These are phyloP conservation scores for Drosophila arawakana DNA, from an alignment of 1,140 invertebrate species.

Conservation along the genomic window DNA sequence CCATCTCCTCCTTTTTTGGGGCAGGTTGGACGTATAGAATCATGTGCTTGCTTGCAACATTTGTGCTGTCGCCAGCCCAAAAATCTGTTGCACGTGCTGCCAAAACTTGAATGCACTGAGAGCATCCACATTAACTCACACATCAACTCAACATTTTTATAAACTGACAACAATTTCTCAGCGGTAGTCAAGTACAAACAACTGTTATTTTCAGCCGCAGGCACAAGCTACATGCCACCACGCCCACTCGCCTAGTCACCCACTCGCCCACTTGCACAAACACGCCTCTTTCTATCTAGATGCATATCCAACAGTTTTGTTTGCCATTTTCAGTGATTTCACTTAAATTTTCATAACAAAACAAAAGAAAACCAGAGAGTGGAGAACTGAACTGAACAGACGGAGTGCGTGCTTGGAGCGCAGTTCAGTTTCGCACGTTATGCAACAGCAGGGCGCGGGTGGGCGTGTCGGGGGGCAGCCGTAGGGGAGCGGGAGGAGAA, in stretches of 20 bases:
- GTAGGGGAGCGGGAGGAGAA: background rate
- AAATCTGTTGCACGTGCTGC: slow-evolving; percentile 63
- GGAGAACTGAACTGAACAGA: no score
- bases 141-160: slow-evolving; percentile 67
- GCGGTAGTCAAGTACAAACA: slow-evolving; percentile 6
- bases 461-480: background rate
- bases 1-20: no score
- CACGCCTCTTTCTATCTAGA: slow-evolving; percentile 41
- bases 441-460: background rate
- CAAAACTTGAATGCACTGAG: slow-evolving; percentile 42
- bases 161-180: slow-evolving; percentile 79
- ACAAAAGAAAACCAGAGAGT: slow-evolving; percentile 64
- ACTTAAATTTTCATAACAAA: slow-evolving; percentile 83
- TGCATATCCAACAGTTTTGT: slow-evolving; percentile 75
- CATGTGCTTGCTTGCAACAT: slow-evolving; percentile 15
- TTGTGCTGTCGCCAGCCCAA: slow-evolving; percentile 34
- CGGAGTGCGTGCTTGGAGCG: slow-evolving; percentile 72
- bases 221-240: slow-evolving; percentile 23
- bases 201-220: background rate
- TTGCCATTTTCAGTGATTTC: slow-evolving; percentile 82
- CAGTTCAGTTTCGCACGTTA: slow-evolving; percentile 50
- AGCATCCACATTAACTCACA: slow-evolving; percentile 63
- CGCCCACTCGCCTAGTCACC: background rate
- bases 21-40: background rate
- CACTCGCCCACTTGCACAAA: background rate